Evolutionary conservation across 2,888 invertebrate species (phyloP).

Genomic region (Molanna angustata): DNA sequence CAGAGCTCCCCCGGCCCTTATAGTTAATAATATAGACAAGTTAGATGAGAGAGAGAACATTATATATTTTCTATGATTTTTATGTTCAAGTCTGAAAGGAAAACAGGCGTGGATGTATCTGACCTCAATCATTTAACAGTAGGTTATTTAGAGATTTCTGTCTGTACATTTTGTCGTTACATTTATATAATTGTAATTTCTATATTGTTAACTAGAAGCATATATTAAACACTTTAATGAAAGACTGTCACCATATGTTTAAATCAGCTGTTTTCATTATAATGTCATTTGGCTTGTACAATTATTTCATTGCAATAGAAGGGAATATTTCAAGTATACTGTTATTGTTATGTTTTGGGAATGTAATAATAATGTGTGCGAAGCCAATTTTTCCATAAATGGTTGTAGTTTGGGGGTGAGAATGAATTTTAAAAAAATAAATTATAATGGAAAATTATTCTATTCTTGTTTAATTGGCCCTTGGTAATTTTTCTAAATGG

Average conservation of each 20-base stretch:
- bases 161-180: slow-evolving; percentile 26
- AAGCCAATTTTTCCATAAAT: slow-evolving; percentile 10
- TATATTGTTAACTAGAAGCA: slow-evolving; percentile 30
- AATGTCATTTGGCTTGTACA: slow-evolving; percentile 9
- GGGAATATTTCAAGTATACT: not conserved
- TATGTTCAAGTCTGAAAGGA: too few relatives aligned
- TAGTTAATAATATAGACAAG: too few relatives aligned
- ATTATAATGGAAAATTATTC: slow-evolving; percentile 12
- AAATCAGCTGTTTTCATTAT: slow-evolving; percentile 20
- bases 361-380: not conserved
- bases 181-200: slow-evolving; percentile 25
- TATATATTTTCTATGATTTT: too few relatives aligned
- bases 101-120: too few relatives aligned
- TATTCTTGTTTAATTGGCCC: slow-evolving; percentile 29
- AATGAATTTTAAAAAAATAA: slow-evolving; percentile 18
- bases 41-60: too few relatives aligned
- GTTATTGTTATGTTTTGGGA: slow-evolving; percentile 11
- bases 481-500: slow-evolving; percentile 30
- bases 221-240: slow-evolving; percentile 29
- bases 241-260: slow-evolving; percentile 32
- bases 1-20: too few relatives aligned
- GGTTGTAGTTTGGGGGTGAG: slow-evolving; percentile 15
- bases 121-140: too few relatives aligned
- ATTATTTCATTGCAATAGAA: too few relatives aligned
- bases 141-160: slow-evolving; percentile 8